Evolutionary conservation across 2,797 vertebrate genomes (phyloP).

Genomic region (Neomorphus geoffroyi): DNA sequence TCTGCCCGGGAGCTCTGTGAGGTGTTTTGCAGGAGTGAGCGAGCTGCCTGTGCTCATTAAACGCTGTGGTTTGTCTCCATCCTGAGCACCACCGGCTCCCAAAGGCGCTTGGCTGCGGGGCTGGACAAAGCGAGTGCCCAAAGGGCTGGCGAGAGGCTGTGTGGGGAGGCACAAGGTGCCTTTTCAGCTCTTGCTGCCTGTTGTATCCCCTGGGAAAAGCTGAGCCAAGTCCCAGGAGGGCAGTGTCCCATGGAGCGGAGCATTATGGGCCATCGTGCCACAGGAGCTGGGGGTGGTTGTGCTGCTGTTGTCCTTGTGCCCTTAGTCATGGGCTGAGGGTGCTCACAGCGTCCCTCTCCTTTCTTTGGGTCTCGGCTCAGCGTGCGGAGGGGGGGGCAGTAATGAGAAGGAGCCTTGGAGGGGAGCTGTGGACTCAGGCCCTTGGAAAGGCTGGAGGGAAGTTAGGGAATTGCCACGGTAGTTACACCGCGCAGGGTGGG

Average conservation of each 20-base stretch:
- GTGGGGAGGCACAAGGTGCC: not conserved
- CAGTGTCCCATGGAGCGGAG: accelerated
- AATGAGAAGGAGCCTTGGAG: accelerated
- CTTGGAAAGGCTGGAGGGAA: not conserved
- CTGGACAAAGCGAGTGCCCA: accelerated
- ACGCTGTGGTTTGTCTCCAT: accelerated
- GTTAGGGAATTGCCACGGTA: not conserved
- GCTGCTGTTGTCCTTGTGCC: not conserved
- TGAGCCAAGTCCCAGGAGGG: not conserved
- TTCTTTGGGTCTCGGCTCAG: not conserved
- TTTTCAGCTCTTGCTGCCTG: not conserved
- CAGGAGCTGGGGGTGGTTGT: not conserved
- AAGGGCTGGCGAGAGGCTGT: not conserved
- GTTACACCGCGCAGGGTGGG: accelerated
- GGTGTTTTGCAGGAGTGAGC: not conserved
- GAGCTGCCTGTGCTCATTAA: not conserved
- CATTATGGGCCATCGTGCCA: accelerated
- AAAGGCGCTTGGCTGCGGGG: not conserved
- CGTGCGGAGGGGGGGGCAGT: not conserved
- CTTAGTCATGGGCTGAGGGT: accelerated
- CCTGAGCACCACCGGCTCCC: accelerated
- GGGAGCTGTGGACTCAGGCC: accelerated
- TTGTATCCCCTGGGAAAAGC: not conserved
- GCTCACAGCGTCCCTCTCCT: not conserved
- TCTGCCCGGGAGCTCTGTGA: not conserved